Evolutionary conservation across 2,797 vertebrate species (phyloP).

Genomic region (Catamblyrhynchus diadema): DNA sequence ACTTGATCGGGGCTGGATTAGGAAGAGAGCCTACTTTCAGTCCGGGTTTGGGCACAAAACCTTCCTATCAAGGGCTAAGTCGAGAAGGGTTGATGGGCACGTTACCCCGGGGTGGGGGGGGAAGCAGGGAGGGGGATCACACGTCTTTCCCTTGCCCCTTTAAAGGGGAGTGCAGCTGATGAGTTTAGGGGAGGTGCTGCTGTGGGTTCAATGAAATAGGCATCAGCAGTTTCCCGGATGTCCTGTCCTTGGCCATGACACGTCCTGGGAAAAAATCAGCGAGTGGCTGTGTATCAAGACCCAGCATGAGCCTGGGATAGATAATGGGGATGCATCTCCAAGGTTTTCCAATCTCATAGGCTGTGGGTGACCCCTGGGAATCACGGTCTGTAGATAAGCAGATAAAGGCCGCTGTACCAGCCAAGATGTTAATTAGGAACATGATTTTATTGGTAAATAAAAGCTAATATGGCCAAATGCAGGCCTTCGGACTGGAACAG

Average conservation of each 20-base stretch:
- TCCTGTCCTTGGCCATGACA: accelerated
- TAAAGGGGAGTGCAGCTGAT: accelerated
- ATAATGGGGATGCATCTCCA: accelerated
- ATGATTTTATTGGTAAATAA: not conserved
- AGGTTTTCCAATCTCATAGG: accelerated
- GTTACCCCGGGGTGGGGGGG: accelerated
- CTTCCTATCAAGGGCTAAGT: accelerated
- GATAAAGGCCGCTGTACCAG: accelerated
- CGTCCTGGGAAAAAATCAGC: accelerated
- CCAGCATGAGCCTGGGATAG: accelerated
- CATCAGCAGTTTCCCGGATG: accelerated
- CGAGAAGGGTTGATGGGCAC: accelerated
- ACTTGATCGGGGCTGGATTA: accelerated
- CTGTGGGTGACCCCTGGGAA: too few relatives aligned
- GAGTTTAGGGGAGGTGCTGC: accelerated
- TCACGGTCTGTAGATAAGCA: accelerated
- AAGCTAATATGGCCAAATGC: accelerated
- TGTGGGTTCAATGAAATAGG: accelerated
- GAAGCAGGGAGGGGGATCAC: accelerated
- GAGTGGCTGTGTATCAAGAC: accelerated
- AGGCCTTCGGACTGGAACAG: too few relatives aligned
- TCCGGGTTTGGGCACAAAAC: not conserved
- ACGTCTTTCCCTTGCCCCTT: accelerated
- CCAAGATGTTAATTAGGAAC: accelerated
- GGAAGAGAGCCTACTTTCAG: accelerated